Evolutionary conservation across 2,797 vertebrate species (phyloP).

Genomic region (Aulostomus chinensis): DNA sequence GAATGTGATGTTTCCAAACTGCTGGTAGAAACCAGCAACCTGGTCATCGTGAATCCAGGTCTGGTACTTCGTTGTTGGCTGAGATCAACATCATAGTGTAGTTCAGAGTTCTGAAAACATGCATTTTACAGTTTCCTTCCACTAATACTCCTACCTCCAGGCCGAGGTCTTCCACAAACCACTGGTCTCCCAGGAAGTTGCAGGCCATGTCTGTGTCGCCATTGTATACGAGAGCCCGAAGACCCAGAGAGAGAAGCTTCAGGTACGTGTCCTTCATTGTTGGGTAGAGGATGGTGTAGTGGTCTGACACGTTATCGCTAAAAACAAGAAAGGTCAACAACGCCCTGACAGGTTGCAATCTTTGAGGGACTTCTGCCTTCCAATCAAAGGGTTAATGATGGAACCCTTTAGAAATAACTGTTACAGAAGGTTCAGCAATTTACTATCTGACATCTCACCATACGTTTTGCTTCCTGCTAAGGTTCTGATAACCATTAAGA

Average conservation of each 20-base stretch:
- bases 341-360: too few relatives aligned
- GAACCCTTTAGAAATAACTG: too few relatives aligned
- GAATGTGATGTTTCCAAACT: conserved; percentile 79
- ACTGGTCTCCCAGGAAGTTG: conserved; percentile 83
- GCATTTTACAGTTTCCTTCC: background rate
- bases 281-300: conserved; percentile 62
- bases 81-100: conserved; percentile 3
- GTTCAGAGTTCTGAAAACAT: background rate
- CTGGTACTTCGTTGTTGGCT: conserved; percentile 73
- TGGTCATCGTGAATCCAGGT: conserved; percentile 72
- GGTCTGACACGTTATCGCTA: conserved; percentile 60
- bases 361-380: too few relatives aligned
- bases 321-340: background rate
- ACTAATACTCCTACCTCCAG: conserved; percentile 56
- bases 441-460: too few relatives aligned
- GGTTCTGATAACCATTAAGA: too few relatives aligned
- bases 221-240: conserved; percentile 80
- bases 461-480: too few relatives aligned
- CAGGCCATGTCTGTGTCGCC: conserved; percentile 86
- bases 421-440: too few relatives aligned
- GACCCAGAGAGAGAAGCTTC: conserved; percentile 74
- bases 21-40: conserved; percentile 81
- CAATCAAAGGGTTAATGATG: too few relatives aligned
- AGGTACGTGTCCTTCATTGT: conserved; percentile 73
- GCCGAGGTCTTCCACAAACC: conserved; percentile 82